These are phyloP conservation scores for Esox niger DNA, from an alignment of 2,113 vertebrate genomes.

Conservation along the genomic window DNA sequence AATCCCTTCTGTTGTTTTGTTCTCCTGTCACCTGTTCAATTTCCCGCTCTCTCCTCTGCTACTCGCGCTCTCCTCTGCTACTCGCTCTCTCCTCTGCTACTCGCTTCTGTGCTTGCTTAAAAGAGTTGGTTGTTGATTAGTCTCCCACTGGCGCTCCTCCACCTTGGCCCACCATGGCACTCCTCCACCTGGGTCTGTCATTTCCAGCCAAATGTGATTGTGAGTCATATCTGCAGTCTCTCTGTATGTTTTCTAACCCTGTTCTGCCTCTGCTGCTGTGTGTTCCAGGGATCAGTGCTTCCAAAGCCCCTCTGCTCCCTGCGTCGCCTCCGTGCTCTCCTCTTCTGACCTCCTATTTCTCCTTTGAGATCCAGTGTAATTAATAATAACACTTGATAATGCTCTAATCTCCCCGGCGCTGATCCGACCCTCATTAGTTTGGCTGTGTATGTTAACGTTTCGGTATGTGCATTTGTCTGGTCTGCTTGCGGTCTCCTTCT, in stretches of 20 bases:
- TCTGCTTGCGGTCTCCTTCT: not conserved
- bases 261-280: not conserved
- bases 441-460: not conserved
- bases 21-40: not conserved
- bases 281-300: not conserved
- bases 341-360: not conserved
- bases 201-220: not conserved
- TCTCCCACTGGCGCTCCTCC: not conserved
- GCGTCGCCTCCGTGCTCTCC: not conserved
- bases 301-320: not conserved
- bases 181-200: not conserved
- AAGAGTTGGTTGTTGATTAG: not conserved
- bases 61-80: not conserved
- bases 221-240: not conserved
- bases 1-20: not conserved
- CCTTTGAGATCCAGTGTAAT: not conserved
- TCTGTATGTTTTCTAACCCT: not conserved
- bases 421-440: not conserved
- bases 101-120: not conserved
- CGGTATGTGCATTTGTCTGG: not conserved
- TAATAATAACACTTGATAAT: not conserved
- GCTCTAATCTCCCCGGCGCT: not conserved
- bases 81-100: not conserved
- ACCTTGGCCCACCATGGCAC: not conserved
- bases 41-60: not conserved